Evolutionary conservation across 2,888 invertebrate genomes (phyloP), one percentile per base, ranked within the genome.

Genomic region (Scaptomyza parva): DNA sequence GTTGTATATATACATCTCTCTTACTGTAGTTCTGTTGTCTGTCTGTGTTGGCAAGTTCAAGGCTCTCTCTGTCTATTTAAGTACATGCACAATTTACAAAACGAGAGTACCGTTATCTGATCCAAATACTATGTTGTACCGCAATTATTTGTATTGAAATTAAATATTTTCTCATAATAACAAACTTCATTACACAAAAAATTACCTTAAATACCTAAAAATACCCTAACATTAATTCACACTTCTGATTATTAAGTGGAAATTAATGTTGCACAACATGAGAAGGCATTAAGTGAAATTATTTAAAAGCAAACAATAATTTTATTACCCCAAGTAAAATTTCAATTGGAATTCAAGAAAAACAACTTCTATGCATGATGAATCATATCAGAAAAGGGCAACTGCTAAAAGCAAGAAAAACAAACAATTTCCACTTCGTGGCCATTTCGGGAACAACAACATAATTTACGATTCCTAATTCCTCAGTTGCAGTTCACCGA

Each of bases 1-100:
- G n/a, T n/a, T n/a, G n/a, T n/a, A n/a, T n/a, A n/a, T n/a, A n/a
- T n/a, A n/a, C n/a, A n/a, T n/a, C n/a, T n/a, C n/a, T 20, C 28
- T 37, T n/a, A n/a, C n/a, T n/a, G n/a, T n/a, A n/a, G 44, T 17
- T 24, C 17, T 47, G 22, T 18, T 47, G 66, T 65, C 48, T 40
- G 44, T 33, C 44, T 58, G 45, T 58, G 45, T 43, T 39, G 35
- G 71, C 89, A 89, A 90, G 90, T 90, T 89, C 89, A 89, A 88
- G 90, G 89, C 90, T 89, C 74, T 70, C 59, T 50, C 41, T 39
- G 40, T 17, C 48, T 9, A 37, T 33, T 22, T 24, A 55, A 24
- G 65, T 41, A 24, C 14, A 30, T 35, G 22, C 28, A 64, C 28
- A 52, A 50, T 30, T 20, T 22, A 28, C n/a, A 64, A 39, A 51